Percentiles rank a stretch among this genome's conserved stretches.
Evolutionary conservation across 2,113 vertebrate species (phyloP).

Genomic region (Tetraodon nigroviridis): DNA sequence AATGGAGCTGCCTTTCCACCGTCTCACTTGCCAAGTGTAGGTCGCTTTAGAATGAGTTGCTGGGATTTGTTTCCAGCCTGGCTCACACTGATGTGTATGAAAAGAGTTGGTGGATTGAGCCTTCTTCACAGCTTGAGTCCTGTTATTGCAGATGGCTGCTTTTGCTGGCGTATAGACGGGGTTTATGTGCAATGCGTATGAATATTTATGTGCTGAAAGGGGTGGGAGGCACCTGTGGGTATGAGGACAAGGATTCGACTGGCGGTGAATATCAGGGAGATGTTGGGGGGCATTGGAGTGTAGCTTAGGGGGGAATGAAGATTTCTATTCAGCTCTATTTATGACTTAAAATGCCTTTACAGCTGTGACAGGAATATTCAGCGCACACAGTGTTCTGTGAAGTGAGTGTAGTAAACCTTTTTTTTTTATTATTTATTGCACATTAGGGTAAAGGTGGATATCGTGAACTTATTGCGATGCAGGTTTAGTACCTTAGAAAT

Average conservation of each 20-base stretch:
- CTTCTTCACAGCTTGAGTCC: constrained; percentile 65
- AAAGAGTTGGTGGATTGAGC: constrained; percentile 60
- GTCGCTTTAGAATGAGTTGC: constrained; percentile 63
- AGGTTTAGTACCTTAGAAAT: too few species aligned
- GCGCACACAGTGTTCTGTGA: constrained; percentile 13
- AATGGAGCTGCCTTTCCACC: constrained; percentile 48
- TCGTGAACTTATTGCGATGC: too few species aligned
- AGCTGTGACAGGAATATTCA: constrained; percentile 20
- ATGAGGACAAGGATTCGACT: constrained; percentile 51
- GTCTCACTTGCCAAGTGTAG: constrained; percentile 73
- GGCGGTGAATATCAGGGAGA: constrained; percentile 44
- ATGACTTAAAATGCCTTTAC: constrained; percentile 54
- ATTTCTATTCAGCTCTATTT: constrained; percentile 50
- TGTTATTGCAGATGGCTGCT: constrained; percentile 72
- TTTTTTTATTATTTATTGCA: too few species aligned
- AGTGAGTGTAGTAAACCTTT: constrained; percentile 3
- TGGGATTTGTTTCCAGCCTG: constrained; percentile 57
- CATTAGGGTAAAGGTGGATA: too few species aligned
- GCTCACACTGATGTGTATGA: constrained; percentile 54
- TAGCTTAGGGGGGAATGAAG: constrained; percentile 51
- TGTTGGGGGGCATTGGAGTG: constrained; percentile 48
- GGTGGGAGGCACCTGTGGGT: constrained; percentile 59
- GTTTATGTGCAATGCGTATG: constrained; percentile 65
- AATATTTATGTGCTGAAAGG: constrained; percentile 75
- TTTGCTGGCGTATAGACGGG: constrained; percentile 53